Evolutionary conservation across 2,113 vertebrate genomes (phyloP), one percentile per base, ranked within the genome.

Genomic region (Cephalopterus ornatus): DNA sequence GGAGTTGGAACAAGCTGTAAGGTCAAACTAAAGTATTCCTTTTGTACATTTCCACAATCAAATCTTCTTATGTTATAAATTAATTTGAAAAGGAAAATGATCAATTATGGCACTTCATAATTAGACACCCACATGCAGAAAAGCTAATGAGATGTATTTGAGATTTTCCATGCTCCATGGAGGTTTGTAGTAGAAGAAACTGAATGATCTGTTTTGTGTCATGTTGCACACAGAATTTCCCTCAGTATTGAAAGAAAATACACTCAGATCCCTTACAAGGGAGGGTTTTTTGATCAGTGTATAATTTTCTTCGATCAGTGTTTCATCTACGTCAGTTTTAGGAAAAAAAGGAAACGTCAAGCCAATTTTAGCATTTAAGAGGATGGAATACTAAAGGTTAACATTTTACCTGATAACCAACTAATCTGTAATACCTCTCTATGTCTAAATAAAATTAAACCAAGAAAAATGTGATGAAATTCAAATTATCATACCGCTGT

Each of bases 101-200:
- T 95, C 88, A 93, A 94, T 93, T 92, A 94, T 88, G 92, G 46
- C 92, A 97, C 95, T 93, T 96, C 42, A 75, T 89, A 87, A 95
- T 93, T 92, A 93, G 65, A 95, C 55, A 75, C 35, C 66, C 66
- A 73, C 62, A 95, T 81, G 84, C 55, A 84, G 89, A 89, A 95
- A 95, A 84, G 44, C 61, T 95, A 92, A 95, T 93, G 91, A 89
- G 68, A 71, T 1, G 1, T 78, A 86, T 42, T 72, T 86, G 94
- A 94, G 55, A 92, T 91, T 84, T 92, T 67, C 89, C 52, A 86
- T 91, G 50, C 42, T 80, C 61, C 5, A 5, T 26, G 23, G 50
- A 91, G 39, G 21, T 52, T 88, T 84, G 28, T 37, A 88, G 21
- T 50, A 77, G 72, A 73, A 70, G 63, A 92, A 90, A 70, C 9